Evolutionary conservation across 2,888 invertebrate genomes (phyloP).

Genomic region (Thymelicus lineola): DNA sequence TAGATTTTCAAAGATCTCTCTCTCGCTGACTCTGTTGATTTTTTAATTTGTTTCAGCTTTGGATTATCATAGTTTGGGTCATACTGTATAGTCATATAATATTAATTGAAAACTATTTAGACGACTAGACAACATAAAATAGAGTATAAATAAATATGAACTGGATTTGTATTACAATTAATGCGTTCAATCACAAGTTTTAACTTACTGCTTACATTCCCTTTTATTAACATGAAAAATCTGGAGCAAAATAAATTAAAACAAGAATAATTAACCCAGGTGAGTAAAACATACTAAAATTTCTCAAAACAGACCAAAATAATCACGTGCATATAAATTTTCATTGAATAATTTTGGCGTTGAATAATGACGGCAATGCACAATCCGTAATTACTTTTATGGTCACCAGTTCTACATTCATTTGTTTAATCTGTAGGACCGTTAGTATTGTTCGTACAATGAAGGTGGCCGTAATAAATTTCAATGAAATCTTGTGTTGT

Average conservation of each 20-base stretch:
- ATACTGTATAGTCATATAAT: neutral
- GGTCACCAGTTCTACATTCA: slow-evolving; percentile 36
- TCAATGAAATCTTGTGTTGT: slow-evolving; percentile 33
- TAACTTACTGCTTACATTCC: neutral
- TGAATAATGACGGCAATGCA: slow-evolving; percentile 24
- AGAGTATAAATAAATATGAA: slow-evolving; percentile 6
- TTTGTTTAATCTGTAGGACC: slow-evolving; percentile 36
- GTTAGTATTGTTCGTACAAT: slow-evolving; percentile 38
- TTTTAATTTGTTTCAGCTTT: neutral
- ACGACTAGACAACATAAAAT: neutral
- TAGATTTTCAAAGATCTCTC: neutral
- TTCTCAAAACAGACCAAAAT: neutral
- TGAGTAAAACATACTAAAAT: neutral
- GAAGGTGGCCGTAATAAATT: slow-evolving; percentile 38
- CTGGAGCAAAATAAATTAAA: no score
- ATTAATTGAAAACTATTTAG: neutral
- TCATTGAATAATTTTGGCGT: slow-evolving; percentile 20
- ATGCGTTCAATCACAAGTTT: slow-evolving; percentile 2
- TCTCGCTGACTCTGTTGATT: neutral
- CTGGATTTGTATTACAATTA: slow-evolving; percentile 18
- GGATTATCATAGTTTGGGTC: neutral
- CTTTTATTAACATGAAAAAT: neutral
- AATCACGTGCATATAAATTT: slow-evolving; percentile 7
- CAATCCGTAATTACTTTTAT: slow-evolving; percentile 34
- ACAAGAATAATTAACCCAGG: no score